Percentiles rank a stretch among this genome's conserved stretches.
These are phyloP conservation scores for Umimayanthus chanpuru DNA, from an alignment of 92 coral and sea anemone genomes.

Conservation along the genomic window DNA sequence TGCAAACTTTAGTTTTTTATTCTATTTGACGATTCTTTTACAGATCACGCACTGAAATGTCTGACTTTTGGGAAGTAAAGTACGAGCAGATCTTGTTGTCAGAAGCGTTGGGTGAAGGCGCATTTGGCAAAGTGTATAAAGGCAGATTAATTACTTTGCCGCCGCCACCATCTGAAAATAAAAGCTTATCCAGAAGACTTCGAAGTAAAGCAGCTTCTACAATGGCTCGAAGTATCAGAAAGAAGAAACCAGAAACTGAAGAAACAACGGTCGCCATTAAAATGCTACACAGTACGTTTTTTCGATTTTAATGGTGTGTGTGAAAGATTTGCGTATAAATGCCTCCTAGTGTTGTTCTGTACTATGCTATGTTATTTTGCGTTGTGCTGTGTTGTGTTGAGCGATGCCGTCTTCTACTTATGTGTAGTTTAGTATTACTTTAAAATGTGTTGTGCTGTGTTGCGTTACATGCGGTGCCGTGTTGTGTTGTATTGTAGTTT, in stretches of 20 bases:
- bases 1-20: not conserved
- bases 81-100: conserved; percentile 29
- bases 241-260: not conserved
- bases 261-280: conserved; percentile 33
- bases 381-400: not conserved
- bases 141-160: conserved; percentile 7
- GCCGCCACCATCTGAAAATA: not conserved
- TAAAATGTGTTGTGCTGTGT: too few species aligned
- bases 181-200: not conserved
- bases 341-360: too few species aligned
- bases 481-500: not conserved
- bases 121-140: conserved; percentile 36
- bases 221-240: conserved; percentile 12
- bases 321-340: too few species aligned
- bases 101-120: conserved; percentile 36
- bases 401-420: not conserved
- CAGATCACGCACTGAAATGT: conserved; percentile 6
- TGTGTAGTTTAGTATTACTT: too few species aligned
- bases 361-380: too few species aligned
- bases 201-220: conserved; percentile 13
- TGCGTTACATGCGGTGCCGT: too few species aligned
- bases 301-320: not conserved
- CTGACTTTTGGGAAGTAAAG: conserved; percentile 29
- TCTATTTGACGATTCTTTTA: not conserved
- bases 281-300: conserved; percentile 26